Evolutionary conservation across 2,797 vertebrate species (phyloP), one percentile per base, ranked within the genome.

Genomic region (Microctenopoma lineatum): DNA sequence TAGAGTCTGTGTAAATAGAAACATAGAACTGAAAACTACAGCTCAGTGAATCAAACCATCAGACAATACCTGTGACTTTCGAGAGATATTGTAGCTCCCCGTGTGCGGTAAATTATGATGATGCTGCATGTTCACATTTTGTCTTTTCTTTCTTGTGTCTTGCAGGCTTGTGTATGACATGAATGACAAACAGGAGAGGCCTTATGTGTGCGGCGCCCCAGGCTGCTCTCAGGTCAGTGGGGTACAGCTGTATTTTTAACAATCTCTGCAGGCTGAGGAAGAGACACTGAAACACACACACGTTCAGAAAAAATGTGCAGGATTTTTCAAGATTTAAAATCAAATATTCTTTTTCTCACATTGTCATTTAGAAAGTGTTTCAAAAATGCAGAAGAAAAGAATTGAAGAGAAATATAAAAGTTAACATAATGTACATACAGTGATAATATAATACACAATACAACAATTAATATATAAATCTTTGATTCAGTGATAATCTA

Each of bases 101-200:
- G 25, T 47, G 5, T 10, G 18, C 2, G 21, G n/a, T 21, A 10
- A 14, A 41, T n/a, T 21, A 4, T 51, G 47, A 56, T 39, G 16
- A 65, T 64, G 45, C 39, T 52, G 48, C 39, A 67, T 16, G 41
- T 75, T 79, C 27, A 84, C 38, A 15, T 53, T 46, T 55, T 82
- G 21, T 66, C 76, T 42, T 73, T 42, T 25, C 39, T 21, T 73
- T 80, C 57, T 41, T 84, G 27, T 88, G 57, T 83, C 67, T 77
- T 70, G 7, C 48, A 96, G 97, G 96, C 92, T 92, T 92, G 94
- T 94, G 89, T 94, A 94, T 95, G 96, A 96, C 95, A 98, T 99
- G 98, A 98, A 97, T 94, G 94, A 96, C 95, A 96, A 97, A 94
- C 96, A 96, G 95, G 96, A 97, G 89, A 95, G 96, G 95, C 95